Percentiles rank a stretch among this genome's conserved stretches.
phyloP scores from a whole-genome alignment of 2,113 vertebrate species.

The Chamaea fasciata region DNA sequence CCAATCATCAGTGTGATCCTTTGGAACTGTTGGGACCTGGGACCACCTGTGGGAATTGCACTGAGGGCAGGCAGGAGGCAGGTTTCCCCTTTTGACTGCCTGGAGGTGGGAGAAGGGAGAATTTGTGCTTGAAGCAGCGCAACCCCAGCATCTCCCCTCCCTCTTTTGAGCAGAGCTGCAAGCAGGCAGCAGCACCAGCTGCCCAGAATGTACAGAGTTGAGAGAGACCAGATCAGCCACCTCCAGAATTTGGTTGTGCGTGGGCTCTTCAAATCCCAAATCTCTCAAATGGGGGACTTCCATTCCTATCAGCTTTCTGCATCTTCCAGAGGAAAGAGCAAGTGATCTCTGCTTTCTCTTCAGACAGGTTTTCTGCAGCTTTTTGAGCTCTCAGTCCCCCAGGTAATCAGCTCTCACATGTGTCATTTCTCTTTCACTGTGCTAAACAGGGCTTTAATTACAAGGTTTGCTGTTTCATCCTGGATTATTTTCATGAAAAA shows the following conservation, averaged over 20 bases:
- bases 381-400: not conserved
- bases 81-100: not conserved
- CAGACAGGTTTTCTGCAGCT: not conserved
- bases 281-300: not conserved
- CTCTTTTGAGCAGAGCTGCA: not conserved
- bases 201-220: not conserved
- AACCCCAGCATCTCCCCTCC: not conserved
- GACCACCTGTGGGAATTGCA: rapidly evolving
- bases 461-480: not conserved
- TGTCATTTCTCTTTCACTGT: not conserved
- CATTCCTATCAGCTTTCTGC: not conserved
- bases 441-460: not conserved
- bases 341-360: not conserved
- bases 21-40: not conserved
- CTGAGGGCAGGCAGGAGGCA: not conserved
- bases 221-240: not conserved
- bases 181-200: rapidly evolving
- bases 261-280: rapidly evolving
- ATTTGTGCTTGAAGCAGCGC: not conserved
- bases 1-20: not conserved
- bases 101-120: not conserved
- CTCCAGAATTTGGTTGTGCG: rapidly evolving
- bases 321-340: not conserved
- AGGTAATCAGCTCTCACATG: not conserved
- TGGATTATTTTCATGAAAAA: not conserved